These are phyloP conservation scores for Pyralis farinalis DNA, from an alignment of 2,888 invertebrate genomes.

Conservation along the genomic window DNA sequence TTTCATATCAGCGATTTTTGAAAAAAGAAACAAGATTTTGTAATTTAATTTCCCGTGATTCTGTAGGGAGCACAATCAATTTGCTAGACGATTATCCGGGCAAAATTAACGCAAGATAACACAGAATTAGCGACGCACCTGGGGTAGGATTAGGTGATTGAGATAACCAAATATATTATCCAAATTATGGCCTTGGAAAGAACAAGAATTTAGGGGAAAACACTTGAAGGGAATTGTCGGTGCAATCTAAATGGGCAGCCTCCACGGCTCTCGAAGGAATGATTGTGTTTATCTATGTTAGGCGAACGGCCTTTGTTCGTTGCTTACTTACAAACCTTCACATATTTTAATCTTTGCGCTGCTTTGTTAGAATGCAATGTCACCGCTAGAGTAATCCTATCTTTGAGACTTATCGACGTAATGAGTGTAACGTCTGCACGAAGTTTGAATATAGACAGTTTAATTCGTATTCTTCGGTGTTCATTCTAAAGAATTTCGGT, in stretches of 20 bases:
- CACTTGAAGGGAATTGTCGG: slow-evolving; percentile 42
- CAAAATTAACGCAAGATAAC: slow-evolving; percentile 71
- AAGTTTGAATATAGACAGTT: slow-evolving; percentile 3
- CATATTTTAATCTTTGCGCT: slow-evolving; percentile 57
- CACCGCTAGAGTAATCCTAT: slow-evolving; percentile 38
- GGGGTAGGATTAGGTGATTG: slow-evolving; percentile 57
- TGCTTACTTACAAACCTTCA: slow-evolving; percentile 36
- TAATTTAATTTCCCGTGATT: slow-evolving; percentile 31
- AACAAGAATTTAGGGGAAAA: slow-evolving; percentile 52
- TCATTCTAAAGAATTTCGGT: no score
- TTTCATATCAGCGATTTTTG: not conserved
- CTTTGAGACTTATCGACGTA: slow-evolving; percentile 47
- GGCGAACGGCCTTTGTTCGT: slow-evolving; percentile 54
- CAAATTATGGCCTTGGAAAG: slow-evolving; percentile 53
- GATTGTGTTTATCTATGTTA: slow-evolving; percentile 53
- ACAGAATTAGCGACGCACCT: slow-evolving; percentile 57
- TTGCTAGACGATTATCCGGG: slow-evolving; percentile 53
- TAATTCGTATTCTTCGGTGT: no score
- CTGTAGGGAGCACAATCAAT: slow-evolving; percentile 51
- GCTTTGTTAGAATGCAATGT: slow-evolving; percentile 49
- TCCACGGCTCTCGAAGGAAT: slow-evolving; percentile 44
- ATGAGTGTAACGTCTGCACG: slow-evolving; percentile 22
- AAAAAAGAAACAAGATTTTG: slow-evolving; percentile 25
- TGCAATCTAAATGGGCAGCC: slow-evolving; percentile 54
- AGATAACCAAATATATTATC: slow-evolving; percentile 71